Percentiles rank a stretch among this genome's conserved stretches.
phyloP scores from a whole-genome alignment of 1,140 invertebrate species.

The Colletes gigas region DNA sequence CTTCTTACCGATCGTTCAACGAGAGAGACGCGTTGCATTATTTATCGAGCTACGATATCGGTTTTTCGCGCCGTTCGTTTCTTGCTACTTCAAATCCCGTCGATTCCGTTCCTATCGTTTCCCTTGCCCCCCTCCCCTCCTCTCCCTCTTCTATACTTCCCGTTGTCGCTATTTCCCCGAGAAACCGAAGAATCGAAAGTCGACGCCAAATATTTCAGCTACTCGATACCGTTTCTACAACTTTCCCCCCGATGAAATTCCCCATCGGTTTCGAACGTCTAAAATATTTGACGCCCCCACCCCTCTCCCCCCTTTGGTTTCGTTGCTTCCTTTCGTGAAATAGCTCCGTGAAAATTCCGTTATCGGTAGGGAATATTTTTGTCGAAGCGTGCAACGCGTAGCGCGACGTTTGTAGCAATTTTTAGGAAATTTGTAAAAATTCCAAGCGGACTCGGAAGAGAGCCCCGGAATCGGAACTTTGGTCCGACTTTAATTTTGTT shows the following conservation, averaged over 20 bases:
- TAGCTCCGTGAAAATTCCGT: background rate
- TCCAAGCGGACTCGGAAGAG: background rate
- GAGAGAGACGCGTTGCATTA: constrained; percentile 10
- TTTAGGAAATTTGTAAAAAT: background rate
- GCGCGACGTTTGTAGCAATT: background rate
- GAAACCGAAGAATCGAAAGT: no score
- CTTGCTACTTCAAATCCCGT: background rate
- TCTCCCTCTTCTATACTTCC: background rate
- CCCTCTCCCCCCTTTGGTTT: no score
- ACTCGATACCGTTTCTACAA: no score
- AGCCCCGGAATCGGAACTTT: no score
- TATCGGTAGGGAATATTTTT: background rate
- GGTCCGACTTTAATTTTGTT: background rate
- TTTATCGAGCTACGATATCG: constrained; percentile 16
- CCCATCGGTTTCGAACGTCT: no score
- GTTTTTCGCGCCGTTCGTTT: constrained; percentile 15
- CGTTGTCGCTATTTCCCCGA: background rate
- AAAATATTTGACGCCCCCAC: no score
- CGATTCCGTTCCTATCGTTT: background rate
- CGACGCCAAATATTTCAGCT: no score
- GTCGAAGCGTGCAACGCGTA: background rate
- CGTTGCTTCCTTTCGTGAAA: background rate
- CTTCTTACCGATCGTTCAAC: constrained; percentile 9
- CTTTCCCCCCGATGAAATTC: no score
- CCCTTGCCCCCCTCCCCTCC: background rate